These are phyloP conservation scores for Cetonia aurata DNA, from an alignment of 2,888 invertebrate species.

Conservation along the genomic window DNA sequence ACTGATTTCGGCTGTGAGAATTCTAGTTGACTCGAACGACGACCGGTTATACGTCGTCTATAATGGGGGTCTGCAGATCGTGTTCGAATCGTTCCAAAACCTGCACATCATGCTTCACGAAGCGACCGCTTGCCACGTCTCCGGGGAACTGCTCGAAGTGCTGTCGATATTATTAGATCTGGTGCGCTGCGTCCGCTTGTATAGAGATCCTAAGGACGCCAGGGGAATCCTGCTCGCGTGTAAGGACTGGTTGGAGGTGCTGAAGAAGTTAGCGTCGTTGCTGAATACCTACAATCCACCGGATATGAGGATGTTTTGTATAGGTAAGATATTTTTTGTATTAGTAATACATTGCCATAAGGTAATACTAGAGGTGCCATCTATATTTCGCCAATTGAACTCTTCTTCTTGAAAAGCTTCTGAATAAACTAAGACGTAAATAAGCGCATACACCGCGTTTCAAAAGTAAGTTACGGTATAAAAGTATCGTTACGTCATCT, in stretches of 20 bases:
- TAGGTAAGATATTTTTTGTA: constrained; percentile 64
- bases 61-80: constrained; percentile 86
- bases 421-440: too few relatives aligned
- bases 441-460: too few relatives aligned
- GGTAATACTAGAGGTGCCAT: too few relatives aligned
- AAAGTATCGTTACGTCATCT: too few relatives aligned
- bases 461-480: too few relatives aligned
- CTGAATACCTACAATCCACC: constrained; percentile 91
- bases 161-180: constrained; percentile 82
- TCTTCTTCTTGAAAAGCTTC: too few relatives aligned
- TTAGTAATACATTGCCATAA: too few relatives aligned
- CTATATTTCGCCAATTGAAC: too few relatives aligned
- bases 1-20: constrained; percentile 89
- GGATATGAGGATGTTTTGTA: constrained; percentile 83
- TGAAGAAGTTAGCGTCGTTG: constrained; percentile 87
- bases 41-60: constrained; percentile 91
- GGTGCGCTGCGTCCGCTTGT: constrained; percentile 78
- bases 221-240: constrained; percentile 76
- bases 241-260: constrained; percentile 90
- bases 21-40: constrained; percentile 89
- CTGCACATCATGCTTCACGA: constrained; percentile 95
- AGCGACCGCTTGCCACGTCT: constrained; percentile 89
- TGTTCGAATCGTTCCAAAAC: constrained; percentile 88
- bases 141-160: constrained; percentile 86
- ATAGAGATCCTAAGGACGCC: constrained; percentile 77